These are phyloP conservation scores for Nothobranchius kuhntae DNA, from an alignment of 2,113 vertebrate genomes.

Conservation along the genomic window DNA sequence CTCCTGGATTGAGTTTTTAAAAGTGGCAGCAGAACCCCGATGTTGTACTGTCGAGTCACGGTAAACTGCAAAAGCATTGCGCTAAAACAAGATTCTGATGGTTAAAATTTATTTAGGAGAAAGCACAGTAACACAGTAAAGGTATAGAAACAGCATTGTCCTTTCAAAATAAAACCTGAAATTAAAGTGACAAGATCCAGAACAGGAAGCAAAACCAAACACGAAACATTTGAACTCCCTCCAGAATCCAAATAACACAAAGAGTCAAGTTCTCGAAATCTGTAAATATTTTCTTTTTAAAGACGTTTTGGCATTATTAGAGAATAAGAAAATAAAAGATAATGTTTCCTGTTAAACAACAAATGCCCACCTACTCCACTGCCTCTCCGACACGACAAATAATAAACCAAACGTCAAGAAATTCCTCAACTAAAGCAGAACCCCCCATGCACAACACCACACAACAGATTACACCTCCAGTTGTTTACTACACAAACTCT, in stretches of 20 bases:
- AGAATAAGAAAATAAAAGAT: conserved; percentile 9
- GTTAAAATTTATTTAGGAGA: conserved; percentile 53
- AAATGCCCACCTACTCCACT: conserved; percentile 31
- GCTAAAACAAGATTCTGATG: not conserved
- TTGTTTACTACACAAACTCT: conserved; percentile 26
- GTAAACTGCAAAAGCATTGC: not conserved
- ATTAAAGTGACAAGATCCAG: conserved; percentile 22
- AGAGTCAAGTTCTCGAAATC: conserved; percentile 17
- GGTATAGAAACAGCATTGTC: conserved; percentile 20
- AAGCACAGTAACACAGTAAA: conserved; percentile 39
- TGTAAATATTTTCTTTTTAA: conserved; percentile 19
- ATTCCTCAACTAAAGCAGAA: not conserved
- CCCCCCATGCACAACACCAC: conserved; percentile 10
- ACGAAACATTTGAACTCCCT: conserved; percentile 36
- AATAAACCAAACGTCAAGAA: conserved; percentile 21
- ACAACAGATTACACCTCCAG: conserved; percentile 34
- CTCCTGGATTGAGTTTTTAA: no score
- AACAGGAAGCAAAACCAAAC: conserved; percentile 15
- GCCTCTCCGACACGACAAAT: conserved; percentile 41
- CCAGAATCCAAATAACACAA: conserved; percentile 7
- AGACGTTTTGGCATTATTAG: conserved; percentile 32
- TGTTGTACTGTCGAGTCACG: no score
- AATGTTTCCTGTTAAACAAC: conserved; percentile 1
- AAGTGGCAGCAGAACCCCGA: no score
- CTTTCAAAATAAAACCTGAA: conserved; percentile 21